Conservation (phyloP, 2,888 invertebrate genomes). For the Tenthredo livida region DNA sequence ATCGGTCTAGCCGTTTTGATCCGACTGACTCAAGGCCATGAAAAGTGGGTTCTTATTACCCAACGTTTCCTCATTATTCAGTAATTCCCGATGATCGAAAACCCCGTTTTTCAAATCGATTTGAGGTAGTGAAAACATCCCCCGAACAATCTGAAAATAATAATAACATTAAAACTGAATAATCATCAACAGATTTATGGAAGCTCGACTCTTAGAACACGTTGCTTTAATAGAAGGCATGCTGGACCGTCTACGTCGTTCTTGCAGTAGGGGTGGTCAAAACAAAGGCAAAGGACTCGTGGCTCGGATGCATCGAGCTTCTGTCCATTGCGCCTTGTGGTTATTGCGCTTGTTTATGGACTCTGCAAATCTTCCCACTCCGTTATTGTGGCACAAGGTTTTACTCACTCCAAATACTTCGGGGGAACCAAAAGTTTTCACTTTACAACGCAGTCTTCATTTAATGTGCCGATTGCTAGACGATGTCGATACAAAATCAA, state of each 20-base stretch:
- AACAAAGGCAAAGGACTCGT: constrained; percentile 65
- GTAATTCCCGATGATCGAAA: constrained; percentile 24
- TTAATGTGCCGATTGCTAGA: constrained; percentile 84
- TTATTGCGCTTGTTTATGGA: constrained; percentile 69
- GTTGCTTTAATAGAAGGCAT: constrained; percentile 87
- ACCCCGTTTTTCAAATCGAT: neutral
- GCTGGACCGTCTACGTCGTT: constrained; percentile 84
- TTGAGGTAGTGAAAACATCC: neutral
- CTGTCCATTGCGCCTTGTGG: constrained; percentile 68
- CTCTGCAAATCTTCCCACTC: constrained; percentile 59
- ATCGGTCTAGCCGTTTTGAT: constrained; percentile 86
- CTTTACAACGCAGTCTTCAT: constrained; percentile 68
- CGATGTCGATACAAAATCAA: constrained; percentile 89
- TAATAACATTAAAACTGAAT: neutral
- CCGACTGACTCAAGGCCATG: constrained; percentile 80
- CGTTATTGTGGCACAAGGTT: constrained; percentile 74
- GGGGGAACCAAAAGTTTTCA: constrained; percentile 64
- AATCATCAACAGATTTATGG: constrained; percentile 81
- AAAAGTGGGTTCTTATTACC: constrained; percentile 76
- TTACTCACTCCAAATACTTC: constrained; percentile 69
- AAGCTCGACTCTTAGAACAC: constrained; percentile 89
- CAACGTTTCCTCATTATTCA: constrained; percentile 9
- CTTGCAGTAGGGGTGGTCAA: constrained; percentile 63
- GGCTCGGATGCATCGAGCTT: constrained; percentile 68
- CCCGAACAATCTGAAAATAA: neutral